These are phyloP conservation scores for Lethenteron camtschaticum DNA, from an alignment of 2,113 vertebrate genomes.

Conservation along the genomic window DNA sequence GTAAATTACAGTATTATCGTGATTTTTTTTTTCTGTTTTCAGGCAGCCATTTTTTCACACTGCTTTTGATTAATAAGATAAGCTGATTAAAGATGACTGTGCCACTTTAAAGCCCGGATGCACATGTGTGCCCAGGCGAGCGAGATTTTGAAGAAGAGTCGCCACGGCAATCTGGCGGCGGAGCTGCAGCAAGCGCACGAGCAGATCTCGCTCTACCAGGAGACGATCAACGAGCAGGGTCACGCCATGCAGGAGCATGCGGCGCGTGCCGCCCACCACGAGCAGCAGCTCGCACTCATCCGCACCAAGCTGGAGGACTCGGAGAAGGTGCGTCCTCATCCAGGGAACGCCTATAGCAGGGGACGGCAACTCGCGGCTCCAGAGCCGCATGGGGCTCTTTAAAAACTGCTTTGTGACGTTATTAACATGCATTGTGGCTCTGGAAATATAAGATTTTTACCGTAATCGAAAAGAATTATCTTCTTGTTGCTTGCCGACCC, in stretches of 20 bases:
- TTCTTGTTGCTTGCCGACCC: too few species aligned
- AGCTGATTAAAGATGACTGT: not conserved
- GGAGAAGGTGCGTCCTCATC: too few species aligned
- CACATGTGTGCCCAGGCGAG: constrained; percentile 36
- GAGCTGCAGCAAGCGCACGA: constrained; percentile 68
- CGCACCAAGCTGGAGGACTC: too few species aligned
- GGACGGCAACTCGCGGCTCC: too few species aligned
- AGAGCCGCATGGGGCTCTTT: too few species aligned
- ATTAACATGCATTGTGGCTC: too few species aligned
- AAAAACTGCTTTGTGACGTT: too few species aligned
- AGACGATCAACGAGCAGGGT: constrained; percentile 49
- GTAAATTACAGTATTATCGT: not conserved
- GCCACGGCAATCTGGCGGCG: constrained; percentile 58
- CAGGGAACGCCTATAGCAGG: too few species aligned
- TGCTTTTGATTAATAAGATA: constrained; percentile 26
- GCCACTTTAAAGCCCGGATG: not conserved
- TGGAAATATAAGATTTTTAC: too few species aligned
- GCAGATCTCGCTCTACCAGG: constrained; percentile 51
- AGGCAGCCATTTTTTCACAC: constrained; percentile 11
- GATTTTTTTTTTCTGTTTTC: not conserved
- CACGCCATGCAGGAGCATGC: constrained; percentile 17
- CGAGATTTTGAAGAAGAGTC: constrained; percentile 61
- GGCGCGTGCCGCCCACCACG: too few species aligned
- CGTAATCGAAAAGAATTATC: too few species aligned
- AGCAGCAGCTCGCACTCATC: too few species aligned